These are phyloP conservation scores for Cichladusa arquata DNA, from an alignment of 2,113 vertebrate species.

Conservation along the genomic window DNA sequence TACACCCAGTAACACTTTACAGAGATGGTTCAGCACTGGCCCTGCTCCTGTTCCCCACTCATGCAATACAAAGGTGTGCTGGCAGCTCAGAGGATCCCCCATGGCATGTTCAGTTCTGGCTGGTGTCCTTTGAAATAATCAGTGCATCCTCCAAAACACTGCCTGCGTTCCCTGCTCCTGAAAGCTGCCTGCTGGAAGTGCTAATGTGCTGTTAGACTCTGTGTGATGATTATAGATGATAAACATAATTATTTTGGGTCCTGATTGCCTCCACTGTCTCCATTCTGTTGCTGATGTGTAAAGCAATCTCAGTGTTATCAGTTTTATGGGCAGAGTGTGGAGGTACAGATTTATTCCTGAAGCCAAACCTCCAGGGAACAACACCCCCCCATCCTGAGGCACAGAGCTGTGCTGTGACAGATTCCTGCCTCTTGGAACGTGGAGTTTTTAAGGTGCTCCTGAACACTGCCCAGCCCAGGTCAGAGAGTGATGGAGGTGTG, in stretches of 20 bases:
- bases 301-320: background rate
- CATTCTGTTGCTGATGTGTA: background rate
- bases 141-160: background rate
- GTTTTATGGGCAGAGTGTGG: background rate
- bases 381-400: accelerated
- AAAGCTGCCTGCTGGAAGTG: background rate
- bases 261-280: background rate
- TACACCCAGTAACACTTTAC: background rate
- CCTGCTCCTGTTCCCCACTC: background rate
- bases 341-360: background rate
- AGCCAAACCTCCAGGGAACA: background rate
- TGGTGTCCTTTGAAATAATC: background rate
- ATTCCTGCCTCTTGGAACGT: background rate
- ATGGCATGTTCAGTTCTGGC: background rate
- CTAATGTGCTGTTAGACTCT: background rate
- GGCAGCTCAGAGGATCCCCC: background rate
- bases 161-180: background rate
- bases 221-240: background rate
- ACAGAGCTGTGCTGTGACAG: background rate
- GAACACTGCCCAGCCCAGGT: background rate
- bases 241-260: slow-evolving; percentile 17
- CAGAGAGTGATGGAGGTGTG: background rate
- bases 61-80: background rate
- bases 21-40: background rate
- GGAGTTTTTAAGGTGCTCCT: background rate